Evolutionary conservation across 2,113 vertebrate genomes (phyloP).

Genomic region (Tyrannus savana): DNA sequence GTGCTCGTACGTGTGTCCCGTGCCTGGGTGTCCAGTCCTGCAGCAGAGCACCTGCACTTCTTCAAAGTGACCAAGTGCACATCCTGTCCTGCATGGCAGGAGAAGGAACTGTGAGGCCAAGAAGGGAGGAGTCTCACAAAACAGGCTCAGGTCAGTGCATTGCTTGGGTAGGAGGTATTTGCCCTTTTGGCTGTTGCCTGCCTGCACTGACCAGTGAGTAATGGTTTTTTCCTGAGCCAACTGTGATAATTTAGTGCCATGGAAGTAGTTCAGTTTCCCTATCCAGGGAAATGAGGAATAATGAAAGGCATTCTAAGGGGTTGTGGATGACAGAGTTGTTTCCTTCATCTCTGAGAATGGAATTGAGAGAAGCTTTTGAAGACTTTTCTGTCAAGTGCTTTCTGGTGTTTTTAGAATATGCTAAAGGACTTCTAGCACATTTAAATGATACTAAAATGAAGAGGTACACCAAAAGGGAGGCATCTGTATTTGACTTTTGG

Average conservation of each 20-base stretch:
- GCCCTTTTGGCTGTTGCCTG: background rate
- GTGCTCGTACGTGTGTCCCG: fast-evolving
- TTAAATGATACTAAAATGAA: background rate
- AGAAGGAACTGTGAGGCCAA: background rate
- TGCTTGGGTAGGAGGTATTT: background rate
- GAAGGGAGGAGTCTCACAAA: background rate
- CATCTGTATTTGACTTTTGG: background rate
- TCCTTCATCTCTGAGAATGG: background rate
- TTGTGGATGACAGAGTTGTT: background rate
- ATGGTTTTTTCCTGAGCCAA: background rate
- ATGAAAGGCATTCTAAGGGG: background rate
- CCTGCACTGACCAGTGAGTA: background rate
- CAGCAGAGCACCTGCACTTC: background rate
- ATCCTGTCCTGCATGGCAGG: fast-evolving
- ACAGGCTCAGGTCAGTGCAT: background rate
- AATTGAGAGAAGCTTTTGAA: background rate
- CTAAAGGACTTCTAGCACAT: background rate
- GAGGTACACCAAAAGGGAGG: background rate
- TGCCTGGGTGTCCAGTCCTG: background rate
- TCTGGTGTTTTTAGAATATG: background rate
- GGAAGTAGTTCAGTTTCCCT: background rate
- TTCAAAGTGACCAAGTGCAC: fast-evolving
- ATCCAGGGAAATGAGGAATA: background rate
- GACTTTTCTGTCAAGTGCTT: background rate
- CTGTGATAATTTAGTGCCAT: background rate